phyloP scores from a whole-genome alignment of 2,888 invertebrate genomes.

The Formica aserva region DNA sequence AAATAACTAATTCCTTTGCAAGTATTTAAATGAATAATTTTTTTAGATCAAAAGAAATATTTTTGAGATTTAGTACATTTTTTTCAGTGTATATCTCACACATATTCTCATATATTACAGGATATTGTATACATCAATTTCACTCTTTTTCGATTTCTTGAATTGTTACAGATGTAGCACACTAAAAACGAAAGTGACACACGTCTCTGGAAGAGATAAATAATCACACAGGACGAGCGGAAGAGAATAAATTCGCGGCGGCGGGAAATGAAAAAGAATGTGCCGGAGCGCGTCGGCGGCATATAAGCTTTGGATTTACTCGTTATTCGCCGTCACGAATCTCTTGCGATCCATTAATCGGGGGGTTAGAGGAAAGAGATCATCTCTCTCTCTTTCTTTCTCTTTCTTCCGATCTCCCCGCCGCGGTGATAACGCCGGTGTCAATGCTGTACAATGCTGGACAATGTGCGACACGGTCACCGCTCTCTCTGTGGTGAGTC shows the following conservation, averaged over 20 bases:
- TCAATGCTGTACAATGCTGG: slow-evolving; percentile 24
- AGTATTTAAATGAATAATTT: no score
- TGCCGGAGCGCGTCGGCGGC: slow-evolving; percentile 1
- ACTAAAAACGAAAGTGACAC: slow-evolving; percentile 11
- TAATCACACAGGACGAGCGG: slow-evolving; percentile 26
- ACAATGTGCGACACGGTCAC: slow-evolving; percentile 16
- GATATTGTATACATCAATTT: neutral
- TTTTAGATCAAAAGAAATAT: no score
- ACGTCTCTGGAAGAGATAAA: slow-evolving; percentile 18
- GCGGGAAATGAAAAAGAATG: slow-evolving; percentile 41
- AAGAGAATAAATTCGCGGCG: slow-evolving; percentile 24
- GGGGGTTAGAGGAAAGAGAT: slow-evolving; percentile 19
- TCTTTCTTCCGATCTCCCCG: neutral
- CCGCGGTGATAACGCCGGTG: neutral
- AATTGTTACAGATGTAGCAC: slow-evolving; percentile 30
- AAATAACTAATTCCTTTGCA: no score
- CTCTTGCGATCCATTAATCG: slow-evolving; percentile 34
- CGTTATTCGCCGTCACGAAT: slow-evolving; percentile 7
- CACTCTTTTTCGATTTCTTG: neutral
- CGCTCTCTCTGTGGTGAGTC: neutral
- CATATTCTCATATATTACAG: neutral
- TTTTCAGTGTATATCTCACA: neutral
- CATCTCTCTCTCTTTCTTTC: neutral
- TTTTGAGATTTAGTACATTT: no score
- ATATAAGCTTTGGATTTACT: slow-evolving; percentile 37